A percentile compares a stretch with the other conserved stretches of the same genome.
Evolutionary conservation across 2,113 vertebrate genomes (phyloP).

Genomic region (Platycercus adscitus): DNA sequence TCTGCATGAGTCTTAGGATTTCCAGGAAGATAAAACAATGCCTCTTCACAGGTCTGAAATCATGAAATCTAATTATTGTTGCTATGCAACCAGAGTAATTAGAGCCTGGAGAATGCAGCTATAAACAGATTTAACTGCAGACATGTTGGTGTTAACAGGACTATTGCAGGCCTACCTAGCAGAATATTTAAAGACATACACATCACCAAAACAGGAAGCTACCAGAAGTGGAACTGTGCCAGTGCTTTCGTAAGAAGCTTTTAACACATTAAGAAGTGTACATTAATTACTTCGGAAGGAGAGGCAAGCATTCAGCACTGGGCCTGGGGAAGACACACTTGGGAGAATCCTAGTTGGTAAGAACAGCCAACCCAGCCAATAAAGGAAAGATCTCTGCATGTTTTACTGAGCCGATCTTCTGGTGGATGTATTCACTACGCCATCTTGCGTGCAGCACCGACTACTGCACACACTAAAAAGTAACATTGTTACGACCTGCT

Average conservation of each 20-base stretch:
- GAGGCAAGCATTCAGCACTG: not conserved
- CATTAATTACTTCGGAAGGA: not conserved
- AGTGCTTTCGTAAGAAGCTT: not conserved
- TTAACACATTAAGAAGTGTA: not conserved
- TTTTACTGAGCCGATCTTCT: not conserved
- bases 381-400: not conserved
- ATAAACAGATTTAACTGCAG: not conserved
- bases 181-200: not conserved
- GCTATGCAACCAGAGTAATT: not conserved
- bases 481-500: not conserved
- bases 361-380: not conserved
- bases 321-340: not conserved
- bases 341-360: not conserved
- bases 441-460: slow-evolving; percentile 42
- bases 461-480: not conserved
- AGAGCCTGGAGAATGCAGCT: not conserved
- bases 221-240: not conserved
- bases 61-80: not conserved
- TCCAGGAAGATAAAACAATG: not conserved
- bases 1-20: not conserved
- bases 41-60: not conserved
- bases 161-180: not conserved
- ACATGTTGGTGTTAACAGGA: not conserved
- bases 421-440: not conserved
- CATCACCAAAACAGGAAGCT: not conserved